Evolutionary conservation across 2,888 invertebrate genomes (phyloP).

Genomic region (Linhomoeus sp.): DNA sequence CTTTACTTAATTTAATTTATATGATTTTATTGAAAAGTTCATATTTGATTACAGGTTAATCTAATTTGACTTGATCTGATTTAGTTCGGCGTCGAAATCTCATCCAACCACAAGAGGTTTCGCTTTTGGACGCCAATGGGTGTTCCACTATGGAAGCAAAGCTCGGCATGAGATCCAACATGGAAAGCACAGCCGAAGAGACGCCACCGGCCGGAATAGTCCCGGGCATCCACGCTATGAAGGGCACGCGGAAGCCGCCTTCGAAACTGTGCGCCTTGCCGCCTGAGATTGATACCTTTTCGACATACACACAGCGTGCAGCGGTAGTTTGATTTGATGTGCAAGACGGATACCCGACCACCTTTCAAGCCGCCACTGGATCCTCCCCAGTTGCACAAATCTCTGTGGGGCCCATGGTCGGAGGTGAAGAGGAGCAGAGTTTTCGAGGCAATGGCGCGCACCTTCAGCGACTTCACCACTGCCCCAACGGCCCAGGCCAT

Average conservation of each 20-base stretch:
- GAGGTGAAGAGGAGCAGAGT: slow-evolving; percentile 36
- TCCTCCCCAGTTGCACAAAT: slow-evolving; percentile 28
- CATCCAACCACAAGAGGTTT: too few species aligned
- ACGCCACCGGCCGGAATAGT: slow-evolving; percentile 29
- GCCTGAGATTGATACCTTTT: slow-evolving; percentile 24
- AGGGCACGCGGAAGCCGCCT: slow-evolving; percentile 38
- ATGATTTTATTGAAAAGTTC: too few species aligned
- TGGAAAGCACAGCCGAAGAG: slow-evolving; percentile 19
- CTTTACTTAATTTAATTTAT: too few species aligned
- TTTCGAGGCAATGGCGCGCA: slow-evolving; percentile 16
- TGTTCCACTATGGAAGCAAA: slow-evolving; percentile 8
- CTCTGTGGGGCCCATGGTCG: slow-evolving; percentile 35
- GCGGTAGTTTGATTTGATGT: too few species aligned
- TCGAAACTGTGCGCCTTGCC: slow-evolving; percentile 40
- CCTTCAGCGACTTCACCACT: slow-evolving; percentile 28
- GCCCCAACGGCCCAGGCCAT: slow-evolving; percentile 36
- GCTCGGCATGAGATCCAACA: slow-evolving; percentile 21
- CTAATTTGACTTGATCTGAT: too few species aligned
- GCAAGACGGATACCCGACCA: too few species aligned
- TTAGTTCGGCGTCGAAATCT: too few species aligned
- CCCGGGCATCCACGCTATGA: slow-evolving; percentile 37
- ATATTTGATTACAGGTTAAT: too few species aligned
- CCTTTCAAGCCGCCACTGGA: slow-evolving; percentile 26
- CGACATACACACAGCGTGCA: too few species aligned
- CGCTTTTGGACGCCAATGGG: too few species aligned